Evolutionary conservation across 2,797 vertebrate genomes (phyloP).

Genomic region (Liparis tanakae): DNA sequence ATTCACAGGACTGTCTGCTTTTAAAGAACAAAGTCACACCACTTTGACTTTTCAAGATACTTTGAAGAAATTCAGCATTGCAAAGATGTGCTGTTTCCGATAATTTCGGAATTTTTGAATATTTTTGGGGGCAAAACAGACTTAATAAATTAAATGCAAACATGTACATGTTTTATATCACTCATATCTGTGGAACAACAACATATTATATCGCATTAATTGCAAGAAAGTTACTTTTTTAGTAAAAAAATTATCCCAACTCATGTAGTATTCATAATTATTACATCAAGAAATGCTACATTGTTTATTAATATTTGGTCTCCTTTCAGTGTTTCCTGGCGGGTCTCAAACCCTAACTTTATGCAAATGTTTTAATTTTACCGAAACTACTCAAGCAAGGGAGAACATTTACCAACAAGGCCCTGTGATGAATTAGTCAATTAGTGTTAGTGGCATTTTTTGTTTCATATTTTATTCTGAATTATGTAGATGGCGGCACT

Average conservation of each 20-base stretch:
- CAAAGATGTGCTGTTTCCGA: not conserved
- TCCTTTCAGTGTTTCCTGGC: constrained; percentile 33
- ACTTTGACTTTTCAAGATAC: constrained; percentile 48
- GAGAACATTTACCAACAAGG: constrained; percentile 76
- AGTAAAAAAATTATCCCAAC: not conserved
- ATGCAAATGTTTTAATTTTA: constrained; percentile 78
- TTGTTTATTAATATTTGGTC: constrained; percentile 29
- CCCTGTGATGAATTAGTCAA: constrained; percentile 81
- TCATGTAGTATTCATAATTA: constrained; percentile 17
- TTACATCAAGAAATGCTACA: constrained; percentile 13
- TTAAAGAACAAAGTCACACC: constrained; percentile 52
- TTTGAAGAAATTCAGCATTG: constrained; percentile 29
- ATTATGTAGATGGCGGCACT: constrained; percentile 77
- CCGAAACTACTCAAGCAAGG: constrained; percentile 71
- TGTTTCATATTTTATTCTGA: constrained; percentile 79
- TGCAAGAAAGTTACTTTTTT: not conserved
- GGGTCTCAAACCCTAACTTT: constrained; percentile 54
- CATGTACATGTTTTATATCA: not conserved
- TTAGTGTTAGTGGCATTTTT: constrained; percentile 77
- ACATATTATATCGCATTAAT: not conserved
- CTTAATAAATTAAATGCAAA: not conserved
- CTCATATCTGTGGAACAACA: not conserved
- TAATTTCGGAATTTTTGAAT: not conserved
- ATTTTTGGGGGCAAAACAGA: not conserved
- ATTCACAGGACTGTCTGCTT: constrained; percentile 59